These are phyloP conservation scores for Acanthosepion pharaonis DNA, from an alignment of 2,888 invertebrate species.

Conservation along the genomic window DNA sequence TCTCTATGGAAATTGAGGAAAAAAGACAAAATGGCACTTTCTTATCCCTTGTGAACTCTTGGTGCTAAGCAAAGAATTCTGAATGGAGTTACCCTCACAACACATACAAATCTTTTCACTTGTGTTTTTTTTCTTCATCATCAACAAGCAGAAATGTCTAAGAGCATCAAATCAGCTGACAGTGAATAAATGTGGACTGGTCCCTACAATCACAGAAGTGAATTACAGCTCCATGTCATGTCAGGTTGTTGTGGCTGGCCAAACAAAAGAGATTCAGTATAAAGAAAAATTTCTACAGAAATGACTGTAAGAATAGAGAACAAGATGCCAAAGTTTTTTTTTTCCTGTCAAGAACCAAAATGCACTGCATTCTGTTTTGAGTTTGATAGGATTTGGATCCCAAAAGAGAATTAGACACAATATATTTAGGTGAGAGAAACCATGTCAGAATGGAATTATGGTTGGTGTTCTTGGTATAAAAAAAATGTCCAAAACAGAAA, in stretches of 20 bases:
- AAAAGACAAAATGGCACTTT: constrained; percentile 9
- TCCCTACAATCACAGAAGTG: neutral
- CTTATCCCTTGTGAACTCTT: constrained; percentile 16
- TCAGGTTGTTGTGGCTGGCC: neutral
- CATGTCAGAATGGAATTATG: neutral
- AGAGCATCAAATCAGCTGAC: constrained; percentile 22
- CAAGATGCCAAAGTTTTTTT: neutral
- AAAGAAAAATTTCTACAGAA: neutral
- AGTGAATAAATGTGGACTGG: neutral
- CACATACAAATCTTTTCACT: constrained; percentile 22
- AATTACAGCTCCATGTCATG: neutral
- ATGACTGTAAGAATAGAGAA: neutral
- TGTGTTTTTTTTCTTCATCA: neutral
- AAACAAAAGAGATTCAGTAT: constrained; percentile 1
- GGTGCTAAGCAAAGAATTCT: neutral
- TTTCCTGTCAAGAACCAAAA: neutral
- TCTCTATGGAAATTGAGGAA: neutral
- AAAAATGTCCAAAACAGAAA: neutral
- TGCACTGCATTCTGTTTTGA: neutral
- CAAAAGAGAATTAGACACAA: neutral
- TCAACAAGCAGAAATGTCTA: constrained; percentile 6
- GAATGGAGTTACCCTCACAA: neutral
- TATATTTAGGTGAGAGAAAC: neutral
- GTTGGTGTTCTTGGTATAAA: neutral
- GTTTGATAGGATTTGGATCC: constrained; percentile 2